phyloP scores from a whole-genome alignment of 2,888 invertebrate genomes.

The Ernsta delagoae region DNA sequence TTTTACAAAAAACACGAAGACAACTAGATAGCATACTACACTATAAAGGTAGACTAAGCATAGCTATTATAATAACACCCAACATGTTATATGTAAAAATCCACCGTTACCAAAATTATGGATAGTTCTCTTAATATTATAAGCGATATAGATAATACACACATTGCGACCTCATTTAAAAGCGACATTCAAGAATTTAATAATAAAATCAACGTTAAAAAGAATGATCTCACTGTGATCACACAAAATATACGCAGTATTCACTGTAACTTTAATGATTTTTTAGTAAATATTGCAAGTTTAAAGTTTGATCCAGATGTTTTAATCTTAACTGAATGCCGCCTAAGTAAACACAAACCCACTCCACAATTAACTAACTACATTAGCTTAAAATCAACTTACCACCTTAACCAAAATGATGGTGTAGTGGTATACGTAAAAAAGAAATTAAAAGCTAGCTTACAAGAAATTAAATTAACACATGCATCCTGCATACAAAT shows the following conservation, averaged over 20 bases:
- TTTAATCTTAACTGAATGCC: slow-evolving; percentile 40
- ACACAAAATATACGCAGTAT: slow-evolving; percentile 41
- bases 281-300: slow-evolving; percentile 31
- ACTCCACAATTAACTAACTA: slow-evolving; percentile 38
- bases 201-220: not conserved
- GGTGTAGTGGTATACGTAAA: not conserved
- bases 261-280: slow-evolving; percentile 39
- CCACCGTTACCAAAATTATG: too few species aligned
- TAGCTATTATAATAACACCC: too few species aligned
- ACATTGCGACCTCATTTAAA: too few species aligned
- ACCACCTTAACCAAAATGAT: slow-evolving; percentile 28
- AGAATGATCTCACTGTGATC: slow-evolving; percentile 23
- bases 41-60: too few species aligned
- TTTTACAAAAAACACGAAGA: too few species aligned
- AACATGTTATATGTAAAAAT: too few species aligned
- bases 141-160: too few species aligned
- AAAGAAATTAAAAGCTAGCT: slow-evolving; percentile 14
- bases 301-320: slow-evolving; percentile 38
- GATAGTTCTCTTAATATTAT: too few species aligned
- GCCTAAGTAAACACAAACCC: slow-evolving; percentile 34
- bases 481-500: slow-evolving; percentile 21
- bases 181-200: too few species aligned
- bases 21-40: too few species aligned
- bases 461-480: slow-evolving; percentile 30
- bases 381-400: slow-evolving; percentile 14